Evolutionary conservation across 2,888 invertebrate genomes (phyloP).

Genomic region (Branchellion lobata): DNA sequence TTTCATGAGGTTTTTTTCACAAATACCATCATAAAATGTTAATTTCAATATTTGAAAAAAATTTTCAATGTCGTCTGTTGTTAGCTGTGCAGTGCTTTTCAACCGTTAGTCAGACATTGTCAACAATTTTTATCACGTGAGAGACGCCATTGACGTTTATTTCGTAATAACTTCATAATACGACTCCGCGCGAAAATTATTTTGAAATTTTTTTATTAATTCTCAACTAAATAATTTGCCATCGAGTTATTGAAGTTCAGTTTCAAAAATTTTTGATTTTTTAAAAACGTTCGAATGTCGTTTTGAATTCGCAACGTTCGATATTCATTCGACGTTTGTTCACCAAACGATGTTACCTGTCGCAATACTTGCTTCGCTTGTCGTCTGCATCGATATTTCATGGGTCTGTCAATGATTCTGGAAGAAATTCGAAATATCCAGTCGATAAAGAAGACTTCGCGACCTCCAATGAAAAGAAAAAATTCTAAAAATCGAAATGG

Average conservation of each 20-base stretch:
- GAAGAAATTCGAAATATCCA: conserved; percentile 21
- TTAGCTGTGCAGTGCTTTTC: too few relatives aligned
- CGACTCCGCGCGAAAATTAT: not conserved
- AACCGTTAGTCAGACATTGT: conserved; percentile 22
- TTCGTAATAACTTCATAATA: not conserved
- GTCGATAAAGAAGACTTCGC: conserved; percentile 3
- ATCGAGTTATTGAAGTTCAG: not conserved
- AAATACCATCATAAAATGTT: too few relatives aligned
- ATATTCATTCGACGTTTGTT: not conserved
- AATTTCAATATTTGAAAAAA: too few relatives aligned
- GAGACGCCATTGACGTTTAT: conserved; percentile 12
- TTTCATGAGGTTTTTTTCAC: too few relatives aligned
- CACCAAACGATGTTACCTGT: not conserved
- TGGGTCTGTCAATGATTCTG: conserved; percentile 19
- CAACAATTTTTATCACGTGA: conserved; percentile 13
- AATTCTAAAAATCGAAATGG: not conserved
- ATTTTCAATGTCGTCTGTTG: too few relatives aligned
- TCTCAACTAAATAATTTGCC: not conserved
- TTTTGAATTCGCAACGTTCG: not conserved
- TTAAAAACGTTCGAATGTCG: not conserved
- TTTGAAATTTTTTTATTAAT: not conserved
- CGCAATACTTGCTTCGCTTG: not conserved
- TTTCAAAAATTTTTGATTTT: conserved; percentile 5
- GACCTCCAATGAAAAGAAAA: conserved; percentile 6
- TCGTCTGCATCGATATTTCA: not conserved